Base-by-base conservation (phyloP, 1,140 invertebrate genomes). In the Hyphantria cunea region DNA sequence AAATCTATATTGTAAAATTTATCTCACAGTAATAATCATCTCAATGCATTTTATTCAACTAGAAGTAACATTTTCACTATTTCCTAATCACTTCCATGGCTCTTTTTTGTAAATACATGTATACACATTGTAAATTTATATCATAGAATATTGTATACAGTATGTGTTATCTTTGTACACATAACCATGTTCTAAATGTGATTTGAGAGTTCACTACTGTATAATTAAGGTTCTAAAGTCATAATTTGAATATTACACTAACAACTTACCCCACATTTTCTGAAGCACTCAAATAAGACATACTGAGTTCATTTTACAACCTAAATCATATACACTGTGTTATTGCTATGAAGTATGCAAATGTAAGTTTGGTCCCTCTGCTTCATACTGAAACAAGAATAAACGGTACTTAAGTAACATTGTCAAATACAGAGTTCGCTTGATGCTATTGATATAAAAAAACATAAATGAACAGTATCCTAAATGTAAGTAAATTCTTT, bases 281-380 rank as follows among this genome's bases (percentile, higher is more conserved):
- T 70, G 91, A 80, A 75, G 89, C 75, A 78, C 91, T 91, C 89
- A 92, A 86, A 89, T 84, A 91, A 81, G 90, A 92, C 90, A 92
- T 92, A 72, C 58, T 91, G 84, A 73, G 74, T 80, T 81, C 86
- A 88, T 91, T 81, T 85, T 90, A 86, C 74, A 82, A n/a, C 81
- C 76, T 77, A 78, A 81, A 72, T 78, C 59, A 78, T 74, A 85
- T 65, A 83, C 80, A 80, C 70, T 82, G 83, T 70, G 56, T 33
- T 73, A 56, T 64, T 75, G 72, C 66, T 77, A 80, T 68, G 69
- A 83, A 78, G 75, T 78, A 67, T 62, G 47, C 34, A 62, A 74
- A 74, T 42, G 56, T 68, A 72, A 66, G 68, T 73, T 89, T 89
- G 86, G 86, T 86, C 86, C 85, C 84, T 72, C 67, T 72, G 69